These are phyloP conservation scores for Neolamprologus falcicula DNA, from an alignment of 2,113 vertebrate species.

Conservation along the genomic window DNA sequence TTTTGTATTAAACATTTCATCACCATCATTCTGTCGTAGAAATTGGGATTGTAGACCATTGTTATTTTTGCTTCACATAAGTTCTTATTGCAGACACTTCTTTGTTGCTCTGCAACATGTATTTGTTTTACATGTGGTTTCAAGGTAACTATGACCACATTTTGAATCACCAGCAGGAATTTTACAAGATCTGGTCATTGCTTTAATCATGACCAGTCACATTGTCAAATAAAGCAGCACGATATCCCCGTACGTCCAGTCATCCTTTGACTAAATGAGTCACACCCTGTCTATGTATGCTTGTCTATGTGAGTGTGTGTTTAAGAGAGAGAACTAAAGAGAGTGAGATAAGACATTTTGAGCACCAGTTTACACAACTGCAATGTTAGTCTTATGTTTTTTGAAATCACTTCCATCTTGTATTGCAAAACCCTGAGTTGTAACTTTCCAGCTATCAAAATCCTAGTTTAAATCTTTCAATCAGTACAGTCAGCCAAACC, in stretches of 20 bases:
- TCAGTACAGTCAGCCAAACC: constrained; percentile 7
- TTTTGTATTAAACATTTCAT: neutral
- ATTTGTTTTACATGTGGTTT: constrained; percentile 4
- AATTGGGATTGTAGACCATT: neutral
- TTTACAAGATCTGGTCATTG: constrained; percentile 48
- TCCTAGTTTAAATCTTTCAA: neutral
- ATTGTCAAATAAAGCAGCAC: constrained; percentile 13
- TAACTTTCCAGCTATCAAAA: constrained; percentile 23
- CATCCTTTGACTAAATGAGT: constrained; percentile 54
- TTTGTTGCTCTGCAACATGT: neutral
- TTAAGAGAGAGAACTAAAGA: neutral
- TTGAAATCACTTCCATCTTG: constrained; percentile 29
- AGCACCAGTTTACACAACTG: constrained; percentile 1
- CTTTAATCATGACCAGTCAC: constrained; percentile 56
- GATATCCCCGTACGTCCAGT: constrained; percentile 39
- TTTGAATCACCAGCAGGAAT: constrained; percentile 45
- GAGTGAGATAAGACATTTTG: neutral
- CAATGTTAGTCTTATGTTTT: neutral
- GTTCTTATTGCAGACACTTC: neutral
- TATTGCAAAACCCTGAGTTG: constrained; percentile 31
- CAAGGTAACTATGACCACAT: neutral
- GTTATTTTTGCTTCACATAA: neutral
- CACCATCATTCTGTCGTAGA: neutral
- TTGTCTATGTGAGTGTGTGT: neutral
- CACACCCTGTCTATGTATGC: constrained; percentile 13